phyloP scores from a whole-genome alignment of 2,888 invertebrate genomes.

The Anticlea derivata region DNA sequence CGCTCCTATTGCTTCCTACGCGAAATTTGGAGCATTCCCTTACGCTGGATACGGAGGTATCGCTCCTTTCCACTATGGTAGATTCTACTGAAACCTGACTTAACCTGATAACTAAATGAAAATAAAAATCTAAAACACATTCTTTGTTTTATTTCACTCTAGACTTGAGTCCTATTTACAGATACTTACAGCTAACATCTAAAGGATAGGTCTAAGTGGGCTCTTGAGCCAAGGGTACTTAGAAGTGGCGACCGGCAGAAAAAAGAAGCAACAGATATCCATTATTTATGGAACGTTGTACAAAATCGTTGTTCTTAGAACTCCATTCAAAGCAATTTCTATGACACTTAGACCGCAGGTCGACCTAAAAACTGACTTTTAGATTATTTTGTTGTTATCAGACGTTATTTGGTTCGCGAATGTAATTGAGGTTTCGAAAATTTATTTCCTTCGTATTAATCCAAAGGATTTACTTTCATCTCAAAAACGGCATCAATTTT shows the following conservation, averaged over 20 bases:
- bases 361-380: too few relatives aligned
- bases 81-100: conserved; percentile 38
- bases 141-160: background rate
- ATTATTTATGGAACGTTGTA: too few relatives aligned
- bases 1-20: conserved; percentile 24
- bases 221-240: background rate
- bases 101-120: conserved; percentile 23
- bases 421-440: too few relatives aligned
- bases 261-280: background rate
- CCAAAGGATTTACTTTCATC: background rate
- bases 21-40: conserved; percentile 37
- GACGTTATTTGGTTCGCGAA: too few relatives aligned
- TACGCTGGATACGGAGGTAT: conserved; percentile 22
- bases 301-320: too few relatives aligned
- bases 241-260: background rate
- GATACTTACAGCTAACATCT: background rate
- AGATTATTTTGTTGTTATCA: too few relatives aligned
- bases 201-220: background rate
- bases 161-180: too few relatives aligned
- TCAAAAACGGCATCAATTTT: background rate
- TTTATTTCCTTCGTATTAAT: background rate
- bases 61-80: conserved; percentile 38
- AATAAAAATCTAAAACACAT: conserved; percentile 25
- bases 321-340: too few relatives aligned
- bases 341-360: too few relatives aligned